Evolutionary conservation across 2,113 vertebrate genomes (phyloP), one percentile per base, ranked within the genome.

Genomic region (Empidonax traillii): DNA sequence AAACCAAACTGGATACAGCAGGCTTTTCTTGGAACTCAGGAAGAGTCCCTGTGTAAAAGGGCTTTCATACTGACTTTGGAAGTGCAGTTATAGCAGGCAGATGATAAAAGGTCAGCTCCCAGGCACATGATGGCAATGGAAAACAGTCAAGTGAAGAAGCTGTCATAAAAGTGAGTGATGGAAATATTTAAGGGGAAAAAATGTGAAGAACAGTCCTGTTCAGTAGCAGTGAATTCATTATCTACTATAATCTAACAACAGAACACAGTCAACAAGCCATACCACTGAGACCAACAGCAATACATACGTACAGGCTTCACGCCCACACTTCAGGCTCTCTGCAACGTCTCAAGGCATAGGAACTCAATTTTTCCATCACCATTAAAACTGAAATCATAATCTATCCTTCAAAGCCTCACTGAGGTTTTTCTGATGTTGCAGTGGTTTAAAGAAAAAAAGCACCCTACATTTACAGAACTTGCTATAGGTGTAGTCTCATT

Each of bases 21-120:
- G 39, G 33, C 41, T 75, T 19, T 81, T 65, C 28, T 33, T 78
- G 49, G 53, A 87, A 56, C 21, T 69, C 6, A 10, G 33, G 33
- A 87, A 51, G 10, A 74, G 27, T 52, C 35, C 19, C 31, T 66
- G 20, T 24, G 9, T 47, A 53, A 74, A 80, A 80, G 15, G 18
- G 39, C 22, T 86, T 90, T 90, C 43, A 16, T 33, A 52, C 17
- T 21, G 47, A 81, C 65, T 81, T 75, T 81, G 44, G 22, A 78
- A 88, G 25, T 58, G 52, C 72, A 69, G 61, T 52, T 90, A 8
- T 31, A 84, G 61, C 10, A 81, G 39, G 46, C 67, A 87, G 93
- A 91, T 96, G 95, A 96, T 53, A 51, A 84, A 84, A 94, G 78
- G 74, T 91, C 89, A 96, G 66, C 69, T 91, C 59, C 12, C 46